Conservation (phyloP, 2,113 vertebrate species). For the Perca schrenkii region DNA sequence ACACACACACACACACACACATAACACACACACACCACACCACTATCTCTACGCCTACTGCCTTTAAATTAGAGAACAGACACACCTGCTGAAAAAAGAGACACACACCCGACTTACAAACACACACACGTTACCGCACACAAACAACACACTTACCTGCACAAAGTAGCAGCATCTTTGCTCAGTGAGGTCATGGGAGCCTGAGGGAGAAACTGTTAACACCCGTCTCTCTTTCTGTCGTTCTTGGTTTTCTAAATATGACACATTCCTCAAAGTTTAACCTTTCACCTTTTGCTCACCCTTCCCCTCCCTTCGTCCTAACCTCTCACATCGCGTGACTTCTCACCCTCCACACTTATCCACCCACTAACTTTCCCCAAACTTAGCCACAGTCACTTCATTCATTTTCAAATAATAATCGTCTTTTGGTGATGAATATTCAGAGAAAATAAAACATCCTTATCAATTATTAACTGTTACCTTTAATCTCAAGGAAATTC, state of each 20-base stretch:
- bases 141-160: conserved; percentile 19
- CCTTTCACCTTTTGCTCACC: conserved; percentile 17
- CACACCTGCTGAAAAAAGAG: conserved; percentile 8
- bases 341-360: not conserved
- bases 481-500: not conserved
- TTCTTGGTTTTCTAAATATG: conserved; percentile 31
- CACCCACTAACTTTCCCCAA: no score
- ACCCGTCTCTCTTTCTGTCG: not conserved
- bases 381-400: not conserved
- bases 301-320: not conserved
- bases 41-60: not conserved
- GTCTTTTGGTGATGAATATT: no score
- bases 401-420: not conserved
- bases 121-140: not conserved
- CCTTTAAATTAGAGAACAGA: conserved; percentile 50
- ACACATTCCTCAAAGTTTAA: conserved; percentile 46
- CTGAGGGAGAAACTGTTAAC: conserved; percentile 8
- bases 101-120: conserved; percentile 7
- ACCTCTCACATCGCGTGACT: not conserved
- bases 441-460: not conserved
- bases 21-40: not conserved
- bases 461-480: not conserved
- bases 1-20: not conserved
- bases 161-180: conserved; percentile 13
- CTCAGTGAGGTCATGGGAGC: conserved; percentile 33